Evolutionary conservation across 30 jellyfish, hydroid and myxozoan genomes (phyloP).

Genomic region (Chironex yamaguchii): DNA sequence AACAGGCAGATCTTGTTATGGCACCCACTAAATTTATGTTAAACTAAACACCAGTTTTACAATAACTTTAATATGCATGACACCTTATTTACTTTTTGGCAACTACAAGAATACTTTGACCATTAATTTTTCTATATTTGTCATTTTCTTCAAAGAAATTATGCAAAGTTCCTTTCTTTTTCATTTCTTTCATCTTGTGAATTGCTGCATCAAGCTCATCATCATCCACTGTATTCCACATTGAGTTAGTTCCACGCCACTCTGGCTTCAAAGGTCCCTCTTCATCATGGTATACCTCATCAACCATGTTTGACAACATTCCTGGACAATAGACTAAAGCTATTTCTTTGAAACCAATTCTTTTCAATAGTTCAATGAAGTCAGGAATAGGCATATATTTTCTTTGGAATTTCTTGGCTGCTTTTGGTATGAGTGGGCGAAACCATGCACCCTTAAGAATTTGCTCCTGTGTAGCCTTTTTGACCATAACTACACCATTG

Average conservation of each 20-base stretch:
- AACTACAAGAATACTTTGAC: constrained; percentile 49
- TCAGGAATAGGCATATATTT: constrained; percentile 35
- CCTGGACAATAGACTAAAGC: constrained; percentile 45
- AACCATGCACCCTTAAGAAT: constrained; percentile 72
- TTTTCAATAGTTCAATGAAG: constrained; percentile 24
- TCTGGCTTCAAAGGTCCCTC: constrained; percentile 74
- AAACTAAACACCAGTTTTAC: too few species aligned
- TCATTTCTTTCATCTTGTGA: constrained; percentile 61
- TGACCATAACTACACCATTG: constrained; percentile 84
- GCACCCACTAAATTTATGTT: too few species aligned
- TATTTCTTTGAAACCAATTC: constrained; percentile 29
- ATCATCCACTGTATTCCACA: constrained; percentile 69
- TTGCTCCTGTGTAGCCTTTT: constrained; percentile 57
- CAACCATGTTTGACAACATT: constrained; percentile 6
- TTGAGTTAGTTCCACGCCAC: constrained; percentile 72
- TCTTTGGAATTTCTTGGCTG: constrained; percentile 60
- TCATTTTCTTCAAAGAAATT: constrained; percentile 74
- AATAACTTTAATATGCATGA: too few species aligned
- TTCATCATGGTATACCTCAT: constrained; percentile 28
- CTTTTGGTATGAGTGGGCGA: constrained; percentile 45
- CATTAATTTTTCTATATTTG: constrained; percentile 38
- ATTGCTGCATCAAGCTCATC: constrained; percentile 76
- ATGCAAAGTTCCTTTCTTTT: constrained; percentile 66
- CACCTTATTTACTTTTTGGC: not conserved
- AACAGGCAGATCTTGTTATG: too few species aligned